Evolutionary conservation across 2,888 invertebrate genomes (phyloP).

Genomic region (Amblyjoppa proteus): DNA sequence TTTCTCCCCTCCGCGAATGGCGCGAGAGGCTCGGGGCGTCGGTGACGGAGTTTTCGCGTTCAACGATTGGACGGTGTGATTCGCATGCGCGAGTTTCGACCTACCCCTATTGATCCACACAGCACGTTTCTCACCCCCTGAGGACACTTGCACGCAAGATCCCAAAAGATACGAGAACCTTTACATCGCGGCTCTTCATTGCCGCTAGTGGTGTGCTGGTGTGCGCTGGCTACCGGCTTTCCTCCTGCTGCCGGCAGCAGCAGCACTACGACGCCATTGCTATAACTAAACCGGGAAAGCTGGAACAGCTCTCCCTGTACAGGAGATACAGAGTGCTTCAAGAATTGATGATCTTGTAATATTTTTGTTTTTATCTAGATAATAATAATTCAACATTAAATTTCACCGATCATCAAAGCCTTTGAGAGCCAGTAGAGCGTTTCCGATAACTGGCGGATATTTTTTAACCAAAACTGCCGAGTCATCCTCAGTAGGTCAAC

Average conservation of each 20-base stretch:
- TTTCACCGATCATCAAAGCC: not conserved
- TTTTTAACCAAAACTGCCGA: no score
- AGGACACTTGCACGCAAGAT: slow-evolving; percentile 81
- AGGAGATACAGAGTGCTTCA: slow-evolving; percentile 29
- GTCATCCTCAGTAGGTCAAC: slow-evolving; percentile 10
- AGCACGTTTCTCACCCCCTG: slow-evolving; percentile 70
- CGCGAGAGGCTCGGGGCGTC: slow-evolving; percentile 75
- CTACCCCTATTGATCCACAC: slow-evolving; percentile 81
- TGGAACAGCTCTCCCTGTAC: slow-evolving; percentile 29
- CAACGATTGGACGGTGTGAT: slow-evolving; percentile 76
- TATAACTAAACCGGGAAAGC: slow-evolving; percentile 44
- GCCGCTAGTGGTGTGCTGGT: slow-evolving; percentile 63
- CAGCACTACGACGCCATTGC: slow-evolving; percentile 69
- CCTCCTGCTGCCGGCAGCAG: slow-evolving; percentile 52
- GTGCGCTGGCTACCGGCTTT: slow-evolving; percentile 63
- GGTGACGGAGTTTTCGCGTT: slow-evolving; percentile 72
- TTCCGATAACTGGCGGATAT: not conserved
- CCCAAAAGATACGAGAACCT: slow-evolving; percentile 78
- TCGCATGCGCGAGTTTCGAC: slow-evolving; percentile 80
- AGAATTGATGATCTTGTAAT: not conserved
- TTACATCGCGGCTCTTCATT: slow-evolving; percentile 72
- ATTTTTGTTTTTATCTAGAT: not conserved
- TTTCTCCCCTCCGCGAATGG: slow-evolving; percentile 65
- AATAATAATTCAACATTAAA: not conserved
- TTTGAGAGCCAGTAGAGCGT: not conserved